phyloP scores from a whole-genome alignment of 2,113 vertebrate species.

The Brachyhypopomus gauderio region DNA sequence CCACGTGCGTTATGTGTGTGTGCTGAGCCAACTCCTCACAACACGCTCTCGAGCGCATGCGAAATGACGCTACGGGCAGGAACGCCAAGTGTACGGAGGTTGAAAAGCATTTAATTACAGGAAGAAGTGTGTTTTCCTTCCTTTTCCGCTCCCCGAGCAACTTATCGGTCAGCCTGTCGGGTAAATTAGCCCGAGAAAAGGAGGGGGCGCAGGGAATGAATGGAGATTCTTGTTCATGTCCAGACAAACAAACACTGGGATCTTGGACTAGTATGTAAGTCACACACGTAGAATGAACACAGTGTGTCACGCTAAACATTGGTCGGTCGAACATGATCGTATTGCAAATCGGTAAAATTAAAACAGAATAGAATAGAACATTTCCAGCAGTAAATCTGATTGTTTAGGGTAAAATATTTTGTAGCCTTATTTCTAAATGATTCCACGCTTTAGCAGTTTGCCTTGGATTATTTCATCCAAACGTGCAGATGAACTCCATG shows the following conservation, averaged over 20 bases:
- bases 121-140: constrained; percentile 22
- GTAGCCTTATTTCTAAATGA: background rate
- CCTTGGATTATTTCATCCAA: background rate
- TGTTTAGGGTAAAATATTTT: background rate
- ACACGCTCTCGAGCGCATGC: background rate
- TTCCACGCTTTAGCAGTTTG: no score
- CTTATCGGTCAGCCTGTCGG: constrained; percentile 53
- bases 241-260: constrained; percentile 50
- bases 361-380: background rate
- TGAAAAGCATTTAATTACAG: constrained; percentile 53
- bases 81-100: constrained; percentile 34
- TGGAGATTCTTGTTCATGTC: constrained; percentile 49
- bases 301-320: no score
- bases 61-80: constrained; percentile 41
- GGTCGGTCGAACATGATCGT: background rate
- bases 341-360: background rate
- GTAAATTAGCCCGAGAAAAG: constrained; percentile 56
- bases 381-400: background rate
- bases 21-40: constrained; percentile 1
- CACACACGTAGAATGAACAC: background rate
- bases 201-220: constrained; percentile 53
- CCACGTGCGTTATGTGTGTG: background rate
- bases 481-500: background rate
- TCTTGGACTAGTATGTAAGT: constrained; percentile 38
- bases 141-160: constrained; percentile 43